Evolutionary conservation across 2,113 vertebrate species (phyloP), one percentile per base, ranked within the genome.

Genomic region (Barnardius zonarius): DNA sequence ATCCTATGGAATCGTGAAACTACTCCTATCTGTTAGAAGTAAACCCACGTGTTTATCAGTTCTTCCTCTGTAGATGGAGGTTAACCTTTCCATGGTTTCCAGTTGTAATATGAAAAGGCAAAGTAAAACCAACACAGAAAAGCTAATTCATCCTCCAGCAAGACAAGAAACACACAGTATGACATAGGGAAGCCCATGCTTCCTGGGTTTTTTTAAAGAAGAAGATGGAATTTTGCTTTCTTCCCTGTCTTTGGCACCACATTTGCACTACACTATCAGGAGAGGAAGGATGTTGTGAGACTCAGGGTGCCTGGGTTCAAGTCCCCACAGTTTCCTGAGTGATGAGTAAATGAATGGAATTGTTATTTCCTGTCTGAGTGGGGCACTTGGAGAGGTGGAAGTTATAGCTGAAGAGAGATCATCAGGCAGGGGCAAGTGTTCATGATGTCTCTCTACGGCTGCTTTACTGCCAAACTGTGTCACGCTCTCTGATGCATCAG

Each of bases 271-370:
- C 49, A 4, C 5, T 73, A 69, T 96, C 93, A 78, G 70, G 30
- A 82, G 48, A 86, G 93, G 90, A 94, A 96, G 92, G 95, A 96
- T 92, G 92, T 88, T 35, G 83, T 52, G 84, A 75, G 43, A 7
- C 51, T 86, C 41, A 4, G 59, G 43, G 43, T 2, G 35, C n/a
- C 64, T 52, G 68, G 67, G 72, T 83, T 94, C 75, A 93, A 10
- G 35, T 82, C 86, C 49, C 87, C 67, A 30, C 30, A 3, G 68
- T 68, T 96, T 97, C 88, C 92, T 74, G 62, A 87, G 31, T 0
- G 49, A 89, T 48, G 62, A 79, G n/a, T 20, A 49, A 24, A 30
- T 7, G 62, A 30, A 72, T 7, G 16, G 51, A 86, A 46, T 7
- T 31, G 64, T 61, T 79, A 22, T 64, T 96, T 86, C 88, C 86